Evolutionary conservation across 2,888 invertebrate genomes (phyloP), one percentile per base, ranked within the genome.

Genomic region (Hartigia nigra): DNA sequence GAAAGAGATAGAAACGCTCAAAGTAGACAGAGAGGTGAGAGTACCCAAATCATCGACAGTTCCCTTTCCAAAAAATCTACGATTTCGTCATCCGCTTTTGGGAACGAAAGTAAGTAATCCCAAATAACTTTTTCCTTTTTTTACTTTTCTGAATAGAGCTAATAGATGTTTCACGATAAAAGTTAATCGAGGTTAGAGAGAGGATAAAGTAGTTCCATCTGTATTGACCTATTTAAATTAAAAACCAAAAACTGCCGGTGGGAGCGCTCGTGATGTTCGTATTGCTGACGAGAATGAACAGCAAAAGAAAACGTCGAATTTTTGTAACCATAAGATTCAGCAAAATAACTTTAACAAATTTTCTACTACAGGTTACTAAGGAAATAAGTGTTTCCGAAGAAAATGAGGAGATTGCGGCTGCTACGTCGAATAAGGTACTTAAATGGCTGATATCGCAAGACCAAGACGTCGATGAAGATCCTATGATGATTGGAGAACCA

Each of bases 11-110:
- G 31, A 12, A 34, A 32, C 11, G 31, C 9, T 0, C 1, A 55
- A 11, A 12, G 12, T 32, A 31, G n/a, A 34, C 4, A 31, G 12
- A 74, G 34, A 76, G 70, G 14, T 12, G 31, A 70, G 12, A 11
- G 11, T 14, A 14, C 12, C 69, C 23, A 12, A 2, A 74, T 37
- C n/a, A 31, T 31, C 55, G 36, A 55, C 76, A 1, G 78, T 80
- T 14, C 83, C 82, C 0, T 84, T 84, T 72, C 84, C 84, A 32
- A 79, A 77, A 9, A 83, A 83, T 34, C 34, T 84, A 31, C 82
- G 82, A 72, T 70, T 77, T 11, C 75, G 83, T 34, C 81, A 84
- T 80, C 82, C 81, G 12, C 70, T 83, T 9, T 55, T 55, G 9
- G 55, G 55, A 9, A 9, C 14, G 9, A 9, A 9, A 9, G 55